A percentile compares a stretch with the other conserved stretches of the same genome.
Conservation (phyloP, 2,113 vertebrate genomes). For the Turnix velox region DNA sequence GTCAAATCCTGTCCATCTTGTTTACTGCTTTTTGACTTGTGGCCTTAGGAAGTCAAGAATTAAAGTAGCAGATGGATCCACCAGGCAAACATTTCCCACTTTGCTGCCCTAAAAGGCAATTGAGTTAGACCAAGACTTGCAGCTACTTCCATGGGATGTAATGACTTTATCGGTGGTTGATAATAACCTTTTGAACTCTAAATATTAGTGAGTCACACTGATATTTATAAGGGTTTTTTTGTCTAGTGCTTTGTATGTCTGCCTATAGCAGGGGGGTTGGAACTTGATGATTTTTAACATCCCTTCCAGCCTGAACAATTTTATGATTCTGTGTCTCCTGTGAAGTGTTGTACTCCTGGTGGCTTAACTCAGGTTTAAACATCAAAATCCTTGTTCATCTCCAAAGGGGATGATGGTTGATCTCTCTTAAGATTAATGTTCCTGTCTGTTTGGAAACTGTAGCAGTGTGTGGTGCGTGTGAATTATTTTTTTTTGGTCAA, state of each 20-base stretch:
- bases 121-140: neutral
- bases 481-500: neutral
- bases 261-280: too few relatives aligned
- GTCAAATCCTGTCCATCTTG: neutral
- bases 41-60: neutral
- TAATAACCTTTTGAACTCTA: neutral
- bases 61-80: neutral
- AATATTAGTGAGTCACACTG: neutral
- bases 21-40: neutral
- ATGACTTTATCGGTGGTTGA: too few relatives aligned
- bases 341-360: neutral
- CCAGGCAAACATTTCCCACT: neutral
- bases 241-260: accelerated
- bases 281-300: too few relatives aligned
- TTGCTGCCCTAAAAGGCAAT: neutral
- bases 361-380: neutral
- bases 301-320: too few relatives aligned
- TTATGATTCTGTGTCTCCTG: too few relatives aligned
- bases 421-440: neutral
- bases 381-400: neutral
- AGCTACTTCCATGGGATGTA: neutral
- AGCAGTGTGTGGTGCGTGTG: neutral
- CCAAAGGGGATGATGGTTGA: accelerated
- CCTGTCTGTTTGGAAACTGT: neutral
- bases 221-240: neutral